phyloP scores from a whole-genome alignment of 37 sponge, comb jelly and placozoan genomes.

The Diacarnus erythraeanus region DNA sequence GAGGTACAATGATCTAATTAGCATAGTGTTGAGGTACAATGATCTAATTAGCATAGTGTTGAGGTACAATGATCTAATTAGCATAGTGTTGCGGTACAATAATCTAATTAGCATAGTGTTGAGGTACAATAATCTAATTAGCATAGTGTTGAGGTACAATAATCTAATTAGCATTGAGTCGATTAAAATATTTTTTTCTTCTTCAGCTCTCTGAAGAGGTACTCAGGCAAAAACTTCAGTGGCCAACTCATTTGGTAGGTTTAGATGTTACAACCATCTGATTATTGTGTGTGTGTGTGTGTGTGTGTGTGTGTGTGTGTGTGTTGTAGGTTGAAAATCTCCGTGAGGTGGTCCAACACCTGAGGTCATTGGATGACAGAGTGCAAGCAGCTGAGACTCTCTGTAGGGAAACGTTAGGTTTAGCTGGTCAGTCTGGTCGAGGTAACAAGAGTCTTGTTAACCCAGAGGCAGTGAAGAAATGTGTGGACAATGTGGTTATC shows the following conservation, averaged over 20 bases:
- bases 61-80: too few species aligned
- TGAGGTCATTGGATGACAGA: constrained; percentile 15
- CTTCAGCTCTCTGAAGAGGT: background rate
- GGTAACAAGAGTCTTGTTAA: constrained; percentile 1
- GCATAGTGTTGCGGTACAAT: too few species aligned
- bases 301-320: background rate
- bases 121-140: too few species aligned
- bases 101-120: too few species aligned
- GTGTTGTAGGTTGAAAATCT: constrained; percentile 24
- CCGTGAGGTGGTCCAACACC: constrained; percentile 21
- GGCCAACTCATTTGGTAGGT: background rate
- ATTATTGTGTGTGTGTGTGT: background rate
- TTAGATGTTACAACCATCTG: background rate
- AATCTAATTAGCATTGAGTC: too few species aligned
- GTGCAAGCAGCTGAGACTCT: constrained; percentile 22
- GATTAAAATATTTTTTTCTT: too few species aligned
- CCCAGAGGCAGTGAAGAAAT: constrained; percentile 36
- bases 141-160: too few species aligned
- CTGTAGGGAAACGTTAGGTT: constrained; percentile 17
- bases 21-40: too few species aligned
- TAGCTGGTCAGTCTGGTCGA: background rate
- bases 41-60: too few species aligned
- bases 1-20: too few species aligned
- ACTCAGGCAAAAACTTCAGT: background rate
- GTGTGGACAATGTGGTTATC: constrained; percentile 34